phyloP scores from a whole-genome alignment of 2,797 vertebrate species.

The Sebastes minor region DNA sequence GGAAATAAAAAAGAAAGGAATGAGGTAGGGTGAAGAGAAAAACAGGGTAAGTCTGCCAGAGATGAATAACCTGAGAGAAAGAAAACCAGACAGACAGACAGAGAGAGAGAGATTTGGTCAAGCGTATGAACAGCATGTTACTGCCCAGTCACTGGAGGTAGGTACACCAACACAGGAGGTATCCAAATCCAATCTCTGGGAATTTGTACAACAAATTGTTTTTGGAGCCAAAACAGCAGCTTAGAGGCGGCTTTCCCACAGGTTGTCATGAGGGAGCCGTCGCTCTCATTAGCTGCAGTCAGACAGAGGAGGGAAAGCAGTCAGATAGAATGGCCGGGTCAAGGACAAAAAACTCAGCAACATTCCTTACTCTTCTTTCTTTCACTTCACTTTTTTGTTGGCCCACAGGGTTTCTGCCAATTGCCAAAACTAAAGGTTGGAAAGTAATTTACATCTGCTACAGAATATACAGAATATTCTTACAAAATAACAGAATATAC shows the following conservation, averaged over 20 bases:
- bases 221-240: slow-evolving; percentile 50
- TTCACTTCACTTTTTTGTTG: not conserved
- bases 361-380: slow-evolving; percentile 31
- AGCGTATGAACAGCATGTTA: slow-evolving; percentile 40
- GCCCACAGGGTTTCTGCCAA: not conserved
- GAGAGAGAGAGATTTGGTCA: not conserved
- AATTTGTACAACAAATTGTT: slow-evolving; percentile 54
- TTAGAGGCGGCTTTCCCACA: slow-evolving; percentile 62
- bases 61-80: not conserved
- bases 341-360: slow-evolving; percentile 2
- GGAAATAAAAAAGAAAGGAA: not conserved
- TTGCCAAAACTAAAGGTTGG: not conserved
- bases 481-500: not conserved
- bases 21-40: not conserved
- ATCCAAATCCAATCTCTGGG: slow-evolving; percentile 49
- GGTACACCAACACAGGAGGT: slow-evolving; percentile 62
- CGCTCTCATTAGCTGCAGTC: slow-evolving; percentile 52
- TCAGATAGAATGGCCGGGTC: slow-evolving; percentile 43
- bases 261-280: slow-evolving; percentile 45
- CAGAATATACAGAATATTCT: not conserved
- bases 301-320: slow-evolving; percentile 41
- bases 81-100: not conserved
- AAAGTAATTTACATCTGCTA: not conserved
- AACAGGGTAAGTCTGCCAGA: not conserved
- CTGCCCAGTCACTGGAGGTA: slow-evolving; percentile 34